Evolutionary conservation across 2,113 vertebrate genomes (phyloP).

Genomic region (Ameiurus melas): DNA sequence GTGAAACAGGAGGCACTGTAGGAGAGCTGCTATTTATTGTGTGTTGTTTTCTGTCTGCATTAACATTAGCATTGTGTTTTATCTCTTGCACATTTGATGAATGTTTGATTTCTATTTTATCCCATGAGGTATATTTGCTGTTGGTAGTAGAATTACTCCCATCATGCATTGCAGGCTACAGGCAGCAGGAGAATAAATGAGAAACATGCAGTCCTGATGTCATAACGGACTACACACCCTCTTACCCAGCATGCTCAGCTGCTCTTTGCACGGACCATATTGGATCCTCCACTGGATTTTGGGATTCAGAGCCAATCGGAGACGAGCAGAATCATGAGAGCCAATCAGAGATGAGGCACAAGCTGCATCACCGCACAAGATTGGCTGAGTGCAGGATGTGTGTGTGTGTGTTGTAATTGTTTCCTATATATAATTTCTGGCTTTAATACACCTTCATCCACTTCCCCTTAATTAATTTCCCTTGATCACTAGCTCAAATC

Average conservation of each 20-base stretch:
- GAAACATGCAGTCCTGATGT: conserved; percentile 67
- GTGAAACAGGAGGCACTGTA: background rate
- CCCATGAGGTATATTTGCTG: conserved; percentile 49
- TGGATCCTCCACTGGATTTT: background rate
- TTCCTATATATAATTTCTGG: background rate
- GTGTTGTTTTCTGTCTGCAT: background rate
- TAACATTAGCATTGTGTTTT: background rate
- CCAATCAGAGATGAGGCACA: background rate
- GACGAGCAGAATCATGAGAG: background rate
- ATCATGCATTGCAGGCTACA: conserved; percentile 64
- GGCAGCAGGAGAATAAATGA: conserved; percentile 60
- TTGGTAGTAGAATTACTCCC: conserved; percentile 61
- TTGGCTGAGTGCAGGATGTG: conserved; percentile 25
- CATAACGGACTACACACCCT: conserved; percentile 54
- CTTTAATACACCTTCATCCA: background rate
- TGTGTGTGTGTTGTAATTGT: background rate
- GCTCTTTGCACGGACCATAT: conserved; percentile 18
- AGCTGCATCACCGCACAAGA: conserved; percentile 14
- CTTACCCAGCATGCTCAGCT: conserved; percentile 46
- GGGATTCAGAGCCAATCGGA: conserved; percentile 32
- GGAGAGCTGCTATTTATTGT: no score
- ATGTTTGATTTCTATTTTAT: background rate
- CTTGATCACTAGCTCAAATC: background rate
- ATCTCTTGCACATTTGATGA: background rate
- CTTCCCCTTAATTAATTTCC: no score